Evolutionary conservation across 2,113 vertebrate species (phyloP).

Genomic region (Chitala chitala): DNA sequence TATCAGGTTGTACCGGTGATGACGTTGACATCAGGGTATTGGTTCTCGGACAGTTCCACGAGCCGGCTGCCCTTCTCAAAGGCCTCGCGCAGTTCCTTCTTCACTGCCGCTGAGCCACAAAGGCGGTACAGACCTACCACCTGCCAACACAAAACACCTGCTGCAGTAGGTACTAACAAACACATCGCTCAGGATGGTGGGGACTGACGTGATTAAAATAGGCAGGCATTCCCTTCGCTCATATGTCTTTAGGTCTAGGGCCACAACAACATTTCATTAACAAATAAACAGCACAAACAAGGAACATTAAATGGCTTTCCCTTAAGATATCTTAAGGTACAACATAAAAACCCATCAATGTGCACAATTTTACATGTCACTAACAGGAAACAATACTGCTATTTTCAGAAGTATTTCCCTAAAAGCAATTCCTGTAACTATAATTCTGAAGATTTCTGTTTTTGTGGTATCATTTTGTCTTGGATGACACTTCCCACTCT

Average conservation of each 20-base stretch:
- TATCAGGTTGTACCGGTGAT: conserved; percentile 88
- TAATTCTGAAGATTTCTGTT: background rate
- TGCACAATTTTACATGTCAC: conserved; percentile 17
- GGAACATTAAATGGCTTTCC: background rate
- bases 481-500: conserved; percentile 40
- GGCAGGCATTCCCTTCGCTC: background rate
- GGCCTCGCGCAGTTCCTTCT: conserved; percentile 93
- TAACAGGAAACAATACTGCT: conserved; percentile 14
- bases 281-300: background rate
- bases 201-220: background rate
- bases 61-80: conserved; percentile 86
- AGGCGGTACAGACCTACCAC: conserved; percentile 95
- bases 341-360: background rate
- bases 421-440: too few relatives aligned
- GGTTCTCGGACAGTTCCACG: conserved; percentile 80
- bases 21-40: conserved; percentile 93
- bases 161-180: background rate
- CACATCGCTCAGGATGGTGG: background rate
- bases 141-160: conserved; percentile 52
- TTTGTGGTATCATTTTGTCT: conserved; percentile 33
- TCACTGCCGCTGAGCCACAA: conserved; percentile 90
- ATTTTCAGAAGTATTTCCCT: background rate
- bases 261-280: background rate
- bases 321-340: conserved; percentile 6
- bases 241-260: conserved; percentile 2